A percentile compares a stretch with the other conserved stretches of the same genome.
Evolutionary conservation across 2,113 vertebrate genomes (phyloP).

Genomic region (Rhagologus leucostigma): DNA sequence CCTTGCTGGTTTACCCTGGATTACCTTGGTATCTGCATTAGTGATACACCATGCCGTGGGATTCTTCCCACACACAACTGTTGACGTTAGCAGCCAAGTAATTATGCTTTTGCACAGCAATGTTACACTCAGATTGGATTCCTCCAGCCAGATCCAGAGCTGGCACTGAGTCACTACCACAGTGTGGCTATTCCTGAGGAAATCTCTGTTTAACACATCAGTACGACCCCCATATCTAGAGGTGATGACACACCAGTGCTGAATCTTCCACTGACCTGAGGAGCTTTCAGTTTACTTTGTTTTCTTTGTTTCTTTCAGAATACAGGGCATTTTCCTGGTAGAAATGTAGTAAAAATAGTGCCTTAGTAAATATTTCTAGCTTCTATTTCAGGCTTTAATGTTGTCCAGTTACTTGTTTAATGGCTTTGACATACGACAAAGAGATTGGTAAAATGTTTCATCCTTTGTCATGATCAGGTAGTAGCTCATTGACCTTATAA

Average conservation of each 20-base stretch:
- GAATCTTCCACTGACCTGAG: not conserved
- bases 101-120: not conserved
- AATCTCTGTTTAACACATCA: not conserved
- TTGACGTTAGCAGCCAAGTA: not conserved
- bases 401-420: not conserved
- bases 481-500: not conserved
- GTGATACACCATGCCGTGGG: not conserved
- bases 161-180: not conserved
- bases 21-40: not conserved
- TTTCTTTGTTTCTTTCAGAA: not conserved
- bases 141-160: not conserved
- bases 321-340: not conserved
- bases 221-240: fast-evolving
- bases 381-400: not conserved
- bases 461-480: not conserved
- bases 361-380: not conserved
- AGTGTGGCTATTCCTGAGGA: not conserved
- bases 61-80: not conserved
- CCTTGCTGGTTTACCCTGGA: not conserved
- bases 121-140: not conserved
- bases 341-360: not conserved
- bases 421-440: not conserved
- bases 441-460: not conserved
- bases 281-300: not conserved
- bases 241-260: not conserved